These are phyloP conservation scores for Agonum fuliginosum DNA, from an alignment of 2,888 invertebrate genomes.

Conservation along the genomic window DNA sequence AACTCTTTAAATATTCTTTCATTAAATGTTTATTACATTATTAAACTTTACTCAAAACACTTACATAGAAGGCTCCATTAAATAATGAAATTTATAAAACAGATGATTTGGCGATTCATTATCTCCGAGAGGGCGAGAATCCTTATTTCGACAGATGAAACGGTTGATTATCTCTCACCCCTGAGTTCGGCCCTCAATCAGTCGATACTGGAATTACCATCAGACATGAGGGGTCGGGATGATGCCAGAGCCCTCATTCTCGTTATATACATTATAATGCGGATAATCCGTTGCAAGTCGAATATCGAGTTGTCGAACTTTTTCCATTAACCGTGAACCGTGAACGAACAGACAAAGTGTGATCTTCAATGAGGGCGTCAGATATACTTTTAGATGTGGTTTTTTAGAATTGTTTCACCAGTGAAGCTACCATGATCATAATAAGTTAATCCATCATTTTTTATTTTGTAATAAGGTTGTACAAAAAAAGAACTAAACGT, in stretches of 20 bases:
- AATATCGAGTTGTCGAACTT: constrained; percentile 51
- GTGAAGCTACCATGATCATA: too few relatives aligned
- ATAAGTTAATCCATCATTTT: too few relatives aligned
- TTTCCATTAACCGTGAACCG: constrained; percentile 53
- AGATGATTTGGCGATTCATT: neutral
- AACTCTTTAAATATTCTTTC: neutral
- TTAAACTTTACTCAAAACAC: neutral
- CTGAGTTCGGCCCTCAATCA: constrained; percentile 11
- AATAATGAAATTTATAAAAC: constrained; percentile 9
- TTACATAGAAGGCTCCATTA: neutral
- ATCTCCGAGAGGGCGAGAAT: constrained; percentile 9
- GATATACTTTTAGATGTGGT: too few relatives aligned
- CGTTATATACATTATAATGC: constrained; percentile 51
- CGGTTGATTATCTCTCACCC: constrained; percentile 18
- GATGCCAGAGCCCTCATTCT: neutral
- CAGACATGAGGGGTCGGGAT: neutral
- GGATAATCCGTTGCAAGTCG: constrained; percentile 49
- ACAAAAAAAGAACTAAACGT: too few relatives aligned
- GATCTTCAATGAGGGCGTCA: constrained; percentile 23
- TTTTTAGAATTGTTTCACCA: too few relatives aligned
- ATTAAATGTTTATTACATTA: constrained; percentile 16
- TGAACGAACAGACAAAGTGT: constrained; percentile 34
- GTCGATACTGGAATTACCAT: constrained; percentile 47
- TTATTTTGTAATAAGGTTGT: too few relatives aligned
- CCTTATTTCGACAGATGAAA: constrained; percentile 8